These are phyloP conservation scores for Oncorhynchus clarkii DNA, from an alignment of 2,113 vertebrate genomes.

Conservation along the genomic window DNA sequence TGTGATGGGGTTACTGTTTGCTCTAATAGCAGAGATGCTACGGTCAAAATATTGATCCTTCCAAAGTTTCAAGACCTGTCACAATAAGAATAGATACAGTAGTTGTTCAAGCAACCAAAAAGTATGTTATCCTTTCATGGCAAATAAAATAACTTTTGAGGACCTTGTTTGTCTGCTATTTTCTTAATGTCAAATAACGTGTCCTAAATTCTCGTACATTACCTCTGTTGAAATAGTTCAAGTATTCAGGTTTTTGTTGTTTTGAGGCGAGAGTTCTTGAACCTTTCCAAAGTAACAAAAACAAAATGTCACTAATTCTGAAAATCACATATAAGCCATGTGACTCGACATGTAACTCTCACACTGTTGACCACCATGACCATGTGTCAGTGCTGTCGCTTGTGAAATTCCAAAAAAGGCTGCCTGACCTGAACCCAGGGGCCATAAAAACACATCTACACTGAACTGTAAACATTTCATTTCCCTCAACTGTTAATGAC, in stretches of 20 bases:
- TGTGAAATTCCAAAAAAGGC: neutral
- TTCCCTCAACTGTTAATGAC: neutral
- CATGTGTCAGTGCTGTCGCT: neutral
- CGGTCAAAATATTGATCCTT: neutral
- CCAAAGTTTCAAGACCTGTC: neutral
- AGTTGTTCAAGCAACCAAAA: neutral
- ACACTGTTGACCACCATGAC: slow-evolving; percentile 13
- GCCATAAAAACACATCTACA: neutral
- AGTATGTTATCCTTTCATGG: neutral
- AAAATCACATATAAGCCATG: neutral
- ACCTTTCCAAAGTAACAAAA: neutral
- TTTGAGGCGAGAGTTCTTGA: neutral
- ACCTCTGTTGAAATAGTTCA: neutral
- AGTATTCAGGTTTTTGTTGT: neutral
- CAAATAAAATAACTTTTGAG: neutral
- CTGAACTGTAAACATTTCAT: neutral
- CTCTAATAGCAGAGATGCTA: neutral
- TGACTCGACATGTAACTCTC: neutral
- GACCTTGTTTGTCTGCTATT: neutral
- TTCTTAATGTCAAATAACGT: neutral
- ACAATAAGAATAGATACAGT: neutral
- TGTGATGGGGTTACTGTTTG: neutral
- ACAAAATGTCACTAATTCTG: neutral
- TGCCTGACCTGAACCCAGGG: neutral
- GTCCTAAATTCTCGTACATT: neutral